Evolutionary conservation across 2,888 invertebrate species (phyloP).

Genomic region (Xanthorhoe spadicearia): DNA sequence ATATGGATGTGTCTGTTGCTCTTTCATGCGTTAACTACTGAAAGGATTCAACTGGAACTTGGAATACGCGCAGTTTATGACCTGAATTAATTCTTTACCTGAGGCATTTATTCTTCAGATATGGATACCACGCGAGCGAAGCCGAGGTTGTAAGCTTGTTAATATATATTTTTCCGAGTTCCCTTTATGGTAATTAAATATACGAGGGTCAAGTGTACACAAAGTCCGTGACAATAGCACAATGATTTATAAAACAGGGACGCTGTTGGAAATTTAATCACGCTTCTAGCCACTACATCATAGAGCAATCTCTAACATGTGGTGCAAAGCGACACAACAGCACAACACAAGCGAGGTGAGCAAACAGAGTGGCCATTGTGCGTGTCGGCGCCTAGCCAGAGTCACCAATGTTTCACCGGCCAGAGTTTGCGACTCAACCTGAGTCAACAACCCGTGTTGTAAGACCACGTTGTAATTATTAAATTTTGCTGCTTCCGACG

Average conservation of each 20-base stretch:
- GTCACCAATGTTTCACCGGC: conserved; percentile 64
- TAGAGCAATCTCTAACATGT: conserved; percentile 58
- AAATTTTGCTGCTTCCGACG: conserved; percentile 46
- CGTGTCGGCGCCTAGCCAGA: conserved; percentile 64
- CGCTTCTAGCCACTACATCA: conserved; percentile 61
- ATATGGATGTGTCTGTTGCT: too few relatives aligned
- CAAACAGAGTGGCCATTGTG: conserved; percentile 74
- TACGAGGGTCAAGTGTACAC: conserved; percentile 22
- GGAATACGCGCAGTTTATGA: too few relatives aligned
- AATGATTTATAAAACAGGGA: conserved; percentile 52
- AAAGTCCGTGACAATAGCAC: conserved; percentile 41
- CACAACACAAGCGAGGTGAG: conserved; percentile 56
- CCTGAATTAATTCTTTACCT: too few relatives aligned
- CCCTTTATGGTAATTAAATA: background rate
- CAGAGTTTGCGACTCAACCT: conserved; percentile 63
- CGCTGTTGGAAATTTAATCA: conserved; percentile 69
- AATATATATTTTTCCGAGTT: background rate
- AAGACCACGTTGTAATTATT: conserved; percentile 62
- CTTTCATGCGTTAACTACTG: too few relatives aligned
- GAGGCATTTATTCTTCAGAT: too few relatives aligned
- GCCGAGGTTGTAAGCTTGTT: background rate
- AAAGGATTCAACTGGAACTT: too few relatives aligned
- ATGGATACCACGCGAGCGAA: too few relatives aligned
- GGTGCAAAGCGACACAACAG: conserved; percentile 57
- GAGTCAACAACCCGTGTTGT: conserved; percentile 65